Percentiles rank a stretch among this genome's conserved stretches.
These are phyloP conservation scores for Gortyna flavago DNA, from an alignment of 2,888 invertebrate species.

Conservation along the genomic window DNA sequence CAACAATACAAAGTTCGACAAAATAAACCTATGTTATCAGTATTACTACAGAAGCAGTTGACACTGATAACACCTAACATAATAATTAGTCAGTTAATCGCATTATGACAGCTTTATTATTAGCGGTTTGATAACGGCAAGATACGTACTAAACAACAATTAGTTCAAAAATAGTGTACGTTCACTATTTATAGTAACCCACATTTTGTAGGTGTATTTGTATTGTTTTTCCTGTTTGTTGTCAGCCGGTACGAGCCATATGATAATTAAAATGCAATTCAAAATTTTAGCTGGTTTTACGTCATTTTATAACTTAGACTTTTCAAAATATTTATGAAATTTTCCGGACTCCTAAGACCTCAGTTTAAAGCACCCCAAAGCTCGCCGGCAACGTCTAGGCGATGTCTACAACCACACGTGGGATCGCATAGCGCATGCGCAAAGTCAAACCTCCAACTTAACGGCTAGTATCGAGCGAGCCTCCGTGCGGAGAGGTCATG, in stretches of 20 bases:
- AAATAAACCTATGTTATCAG: slow-evolving; percentile 36
- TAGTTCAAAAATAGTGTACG: slow-evolving; percentile 12
- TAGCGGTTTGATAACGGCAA: slow-evolving; percentile 59
- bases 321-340: slow-evolving; percentile 23
- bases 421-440: slow-evolving; percentile 79
- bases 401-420: slow-evolving; percentile 82
- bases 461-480: slow-evolving; percentile 87
- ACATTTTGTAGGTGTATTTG: slow-evolving; percentile 5
- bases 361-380: slow-evolving; percentile 65
- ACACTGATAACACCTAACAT: slow-evolving; percentile 43
- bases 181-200: slow-evolving; percentile 44
- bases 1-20: slow-evolving; percentile 28
- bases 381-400: slow-evolving; percentile 76
- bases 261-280: background rate
- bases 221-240: slow-evolving; percentile 46
- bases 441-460: slow-evolving; percentile 71
- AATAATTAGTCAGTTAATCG: slow-evolving; percentile 57
- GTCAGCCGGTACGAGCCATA: background rate
- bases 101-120: slow-evolving; percentile 63
- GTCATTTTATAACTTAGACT: slow-evolving; percentile 17
- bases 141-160: slow-evolving; percentile 37
- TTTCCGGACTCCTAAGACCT: slow-evolving; percentile 43
- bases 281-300: background rate
- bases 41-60: slow-evolving; percentile 36
- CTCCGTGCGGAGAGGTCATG: slow-evolving; percentile 87